phyloP scores from a whole-genome alignment of 2,113 vertebrate genomes.

The Ancistrus triradiatus region DNA sequence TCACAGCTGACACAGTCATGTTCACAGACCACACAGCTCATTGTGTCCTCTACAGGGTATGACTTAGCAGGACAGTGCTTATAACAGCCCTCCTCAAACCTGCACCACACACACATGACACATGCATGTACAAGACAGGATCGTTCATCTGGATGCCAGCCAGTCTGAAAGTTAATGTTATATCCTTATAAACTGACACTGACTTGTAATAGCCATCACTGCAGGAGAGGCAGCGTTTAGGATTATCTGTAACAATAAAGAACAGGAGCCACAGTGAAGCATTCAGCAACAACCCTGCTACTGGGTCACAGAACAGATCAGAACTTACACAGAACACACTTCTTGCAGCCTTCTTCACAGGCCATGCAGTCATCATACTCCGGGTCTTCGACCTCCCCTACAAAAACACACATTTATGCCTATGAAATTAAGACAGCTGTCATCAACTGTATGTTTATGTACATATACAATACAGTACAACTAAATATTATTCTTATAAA shows the following conservation, averaged over 20 bases:
- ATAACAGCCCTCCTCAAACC: conserved; percentile 81
- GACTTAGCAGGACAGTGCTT: conserved; percentile 81
- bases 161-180: not conserved
- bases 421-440: too few relatives aligned
- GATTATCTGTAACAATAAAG: conserved; percentile 77
- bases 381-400: conserved; percentile 82
- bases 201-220: conserved; percentile 82
- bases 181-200: conserved; percentile 51
- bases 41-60: conserved; percentile 67
- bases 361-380: conserved; percentile 77
- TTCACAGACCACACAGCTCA: conserved; percentile 72
- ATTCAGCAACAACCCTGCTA: not conserved
- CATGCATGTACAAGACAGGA: not conserved
- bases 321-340: conserved; percentile 79
- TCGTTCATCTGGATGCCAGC: too few relatives aligned
- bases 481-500: too few relatives aligned
- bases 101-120: conserved; percentile 49
- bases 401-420: conserved; percentile 4
- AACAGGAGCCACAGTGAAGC: conserved; percentile 22
- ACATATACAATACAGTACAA: not conserved
- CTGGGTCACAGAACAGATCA: not conserved
- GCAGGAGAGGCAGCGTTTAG: conserved; percentile 79
- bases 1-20: conserved; percentile 78
- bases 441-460: too few relatives aligned
- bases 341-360: conserved; percentile 84